Base-by-base conservation (phyloP, 2,888 invertebrate species). In the Trisateles emortualis region DNA sequence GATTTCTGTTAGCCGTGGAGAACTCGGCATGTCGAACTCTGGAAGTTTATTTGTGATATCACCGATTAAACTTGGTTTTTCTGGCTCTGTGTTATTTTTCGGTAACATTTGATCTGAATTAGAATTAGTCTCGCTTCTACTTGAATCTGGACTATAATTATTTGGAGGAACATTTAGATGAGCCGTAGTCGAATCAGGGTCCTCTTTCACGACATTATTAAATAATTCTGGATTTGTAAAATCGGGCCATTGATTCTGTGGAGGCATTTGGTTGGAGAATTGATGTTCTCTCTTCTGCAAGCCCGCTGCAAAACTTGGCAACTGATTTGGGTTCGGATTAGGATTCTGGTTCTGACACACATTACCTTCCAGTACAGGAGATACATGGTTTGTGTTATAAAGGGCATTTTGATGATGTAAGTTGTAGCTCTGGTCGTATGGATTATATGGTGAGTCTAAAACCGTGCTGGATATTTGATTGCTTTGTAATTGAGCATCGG, bases 381-480 rank as follows among this genome's bases (percentile, higher is more conserved):
- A 88, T 0, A 94, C 88, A 59, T 94, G 93, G 45, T 93, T 94
- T 0, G 93, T 88, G 43, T 94, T 90, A 54, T 95, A 95, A 72
- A 94, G 84, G 49, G 93, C 90, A 74, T 94, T 95, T 65, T 95
- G 94, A 72, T 95, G 95, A 73, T 95, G 95, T 38, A 95, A 91
- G 59, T 95, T 95, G 64, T 94, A 95, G 74, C 93, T 94, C 77
- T 95, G 95, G 59, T 95, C 95, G 39, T 95, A 94, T 22, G 94
- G 86, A 64, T 93, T 93, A 64, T 95, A 94, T 8, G 95, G 95
- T 2, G 95, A 95, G 79, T 96, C 97, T 70, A 96, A 86, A 3
- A 97, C 97, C 10, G 97, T 97, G 76, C 97, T 97, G 32, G 97
- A 96, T 64, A 97, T 96, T 86, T 97, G 97, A 78, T 96, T 96